Base-by-base conservation (phyloP, 1,140 invertebrate species). In the Leucophenga varia region DNA sequence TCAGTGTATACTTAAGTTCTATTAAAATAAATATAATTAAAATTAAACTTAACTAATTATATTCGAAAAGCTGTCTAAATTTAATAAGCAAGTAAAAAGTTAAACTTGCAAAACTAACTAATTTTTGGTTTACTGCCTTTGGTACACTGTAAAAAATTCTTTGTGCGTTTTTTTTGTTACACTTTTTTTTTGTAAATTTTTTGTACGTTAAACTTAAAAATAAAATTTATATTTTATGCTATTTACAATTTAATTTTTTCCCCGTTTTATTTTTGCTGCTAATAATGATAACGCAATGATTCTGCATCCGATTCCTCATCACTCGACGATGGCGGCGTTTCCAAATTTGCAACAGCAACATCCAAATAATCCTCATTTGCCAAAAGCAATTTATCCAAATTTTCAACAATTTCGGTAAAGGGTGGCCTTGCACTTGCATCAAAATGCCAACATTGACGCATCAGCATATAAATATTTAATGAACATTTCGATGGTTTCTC, bases 371-470 rank as follows among this genome's bases (percentile, higher is more conserved):
- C 92, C 77, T 93, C 89, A 75, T 93, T 88, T 16, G 88, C 83
- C 8, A 89, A 90, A 25, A 97, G 78, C 75, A 97, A 89, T 63
- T 86, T 84, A 64, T 95, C 93, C 51, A 97, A 80, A 56, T 92
- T 87, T 60, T 92, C 87, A 1, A 95, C 92, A 46, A 98, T 79
- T 69, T 93, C 88, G 3, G 80, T 82, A 74, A 98, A 98, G 8
- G 85, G 86, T 1, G 95, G 95, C 47, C 95, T 80, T 53, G 91
- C 85, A 36, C 82, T 83, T 1, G 94, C 90, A 59, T 90, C 84
- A 60, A 94, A 92, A 38, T 88, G 88, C 95, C 95, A 98, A 69
- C 94, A 97, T 44, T 94, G 87, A 21, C 89, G 80, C 94, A 98
- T 97, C 43, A 94, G 78, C 82, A 90, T 87, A 72, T 93, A 95